phyloP scores from a whole-genome alignment of 2,888 invertebrate genomes.

The Fragum sueziense region DNA sequence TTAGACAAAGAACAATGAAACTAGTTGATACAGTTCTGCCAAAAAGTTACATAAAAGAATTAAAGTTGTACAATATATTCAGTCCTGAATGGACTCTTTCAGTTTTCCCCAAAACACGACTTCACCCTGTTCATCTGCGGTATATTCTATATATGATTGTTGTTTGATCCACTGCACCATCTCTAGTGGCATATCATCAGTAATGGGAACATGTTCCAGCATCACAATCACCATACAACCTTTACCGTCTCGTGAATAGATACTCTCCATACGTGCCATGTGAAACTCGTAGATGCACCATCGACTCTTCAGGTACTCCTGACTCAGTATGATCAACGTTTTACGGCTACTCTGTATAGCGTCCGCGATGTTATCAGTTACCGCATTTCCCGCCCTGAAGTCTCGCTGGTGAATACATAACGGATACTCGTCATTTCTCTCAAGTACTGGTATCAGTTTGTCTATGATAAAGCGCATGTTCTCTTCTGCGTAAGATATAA shows the following conservation, averaged over 20 bases:
- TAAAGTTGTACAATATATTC: too few species aligned
- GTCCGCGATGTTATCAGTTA: not conserved
- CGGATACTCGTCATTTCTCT: constrained; percentile 30
- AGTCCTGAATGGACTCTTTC: not conserved
- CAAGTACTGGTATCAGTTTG: constrained; percentile 32
- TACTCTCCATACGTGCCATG: constrained; percentile 61
- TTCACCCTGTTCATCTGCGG: constrained; percentile 19
- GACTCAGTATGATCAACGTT: constrained; percentile 15
- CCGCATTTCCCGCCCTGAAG: constrained; percentile 61
- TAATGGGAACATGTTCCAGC: constrained; percentile 28
- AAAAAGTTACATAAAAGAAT: too few species aligned
- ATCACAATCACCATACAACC: constrained; percentile 62
- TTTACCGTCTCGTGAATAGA: constrained; percentile 53
- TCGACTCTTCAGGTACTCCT: constrained; percentile 54
- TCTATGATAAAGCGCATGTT: constrained; percentile 27
- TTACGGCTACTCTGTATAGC: constrained; percentile 4
- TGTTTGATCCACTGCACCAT: constrained; percentile 33
- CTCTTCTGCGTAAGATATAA: constrained; percentile 43
- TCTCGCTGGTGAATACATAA: constrained; percentile 64
- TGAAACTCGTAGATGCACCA: constrained; percentile 68
- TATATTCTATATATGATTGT: constrained; percentile 34
- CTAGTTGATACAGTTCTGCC: too few species aligned
- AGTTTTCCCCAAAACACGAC: constrained; percentile 27
- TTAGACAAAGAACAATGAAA: too few species aligned
- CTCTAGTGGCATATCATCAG: constrained; percentile 23